Percentiles rank a stretch among this genome's conserved stretches.
Evolutionary conservation across 1,140 invertebrate genomes (phyloP).

Genomic region (Bursaphelenchus mucronatus): DNA sequence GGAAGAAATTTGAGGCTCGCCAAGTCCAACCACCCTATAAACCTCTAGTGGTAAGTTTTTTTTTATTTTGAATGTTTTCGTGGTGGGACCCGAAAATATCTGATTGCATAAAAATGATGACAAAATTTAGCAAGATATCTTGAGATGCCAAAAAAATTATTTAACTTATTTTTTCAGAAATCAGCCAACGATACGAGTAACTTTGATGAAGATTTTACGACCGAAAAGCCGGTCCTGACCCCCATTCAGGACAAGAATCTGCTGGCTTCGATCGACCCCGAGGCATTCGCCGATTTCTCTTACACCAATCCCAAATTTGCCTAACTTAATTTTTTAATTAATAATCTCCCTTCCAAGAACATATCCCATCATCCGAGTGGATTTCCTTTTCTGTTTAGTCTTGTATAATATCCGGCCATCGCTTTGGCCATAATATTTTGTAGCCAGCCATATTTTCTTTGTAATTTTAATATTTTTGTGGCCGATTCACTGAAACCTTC

Average conservation of each 20-base stretch:
- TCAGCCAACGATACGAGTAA: conserved; percentile 93
- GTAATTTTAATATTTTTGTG: too few species aligned
- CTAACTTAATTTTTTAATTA: too few species aligned
- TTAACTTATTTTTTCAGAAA: conserved; percentile 72
- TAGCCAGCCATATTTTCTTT: too few species aligned
- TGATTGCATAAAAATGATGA: background rate
- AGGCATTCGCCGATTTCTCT: conserved; percentile 94
- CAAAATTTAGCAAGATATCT: conserved; percentile 13
- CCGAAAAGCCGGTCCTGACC: conserved; percentile 90
- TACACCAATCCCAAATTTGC: conserved; percentile 72
- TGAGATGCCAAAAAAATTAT: background rate
- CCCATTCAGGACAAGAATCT: conserved; percentile 84
- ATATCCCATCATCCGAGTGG: too few species aligned
- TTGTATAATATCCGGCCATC: too few species aligned
- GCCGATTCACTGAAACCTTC: too few species aligned
- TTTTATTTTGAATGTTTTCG: conserved; percentile 14
- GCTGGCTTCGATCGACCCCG: conserved; percentile 83
- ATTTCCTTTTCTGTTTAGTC: too few species aligned
- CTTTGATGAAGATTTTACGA: conserved; percentile 98
- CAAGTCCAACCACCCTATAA: conserved; percentile 92
- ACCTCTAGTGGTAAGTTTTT: conserved; percentile 85
- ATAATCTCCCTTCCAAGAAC: too few species aligned
- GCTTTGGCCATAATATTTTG: too few species aligned
- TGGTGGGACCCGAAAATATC: conserved; percentile 1
- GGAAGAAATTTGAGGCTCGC: conserved; percentile 82